Evolutionary conservation across 2,797 vertebrate genomes (phyloP).

Genomic region (Mycteria americana): DNA sequence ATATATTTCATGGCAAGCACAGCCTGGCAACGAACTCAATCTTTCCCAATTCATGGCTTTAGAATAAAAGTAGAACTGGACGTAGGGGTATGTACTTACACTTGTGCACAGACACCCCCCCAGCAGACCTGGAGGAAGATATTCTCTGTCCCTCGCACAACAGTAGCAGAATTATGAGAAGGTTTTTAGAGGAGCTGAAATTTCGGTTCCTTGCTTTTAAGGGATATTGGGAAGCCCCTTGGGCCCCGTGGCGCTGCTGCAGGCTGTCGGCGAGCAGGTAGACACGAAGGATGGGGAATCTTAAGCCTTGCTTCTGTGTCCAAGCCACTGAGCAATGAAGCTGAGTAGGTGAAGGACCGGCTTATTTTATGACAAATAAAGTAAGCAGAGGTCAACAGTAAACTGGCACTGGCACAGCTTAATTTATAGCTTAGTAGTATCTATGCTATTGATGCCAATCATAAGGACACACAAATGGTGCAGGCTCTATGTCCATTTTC

Average conservation of each 20-base stretch:
- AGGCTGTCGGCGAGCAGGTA: background rate
- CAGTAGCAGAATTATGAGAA: background rate
- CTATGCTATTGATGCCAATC: background rate
- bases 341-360: fast-evolving
- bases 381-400: background rate
- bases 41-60: background rate
- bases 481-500: background rate
- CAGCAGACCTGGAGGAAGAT: background rate
- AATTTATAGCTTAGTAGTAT: background rate
- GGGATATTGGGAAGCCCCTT: background rate
- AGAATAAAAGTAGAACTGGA: background rate
- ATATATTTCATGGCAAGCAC: background rate
- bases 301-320: background rate
- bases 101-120: fast-evolving
- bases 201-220: background rate
- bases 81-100: fast-evolving
- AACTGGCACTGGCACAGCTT: background rate
- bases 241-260: fast-evolving
- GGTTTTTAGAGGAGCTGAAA: background rate
- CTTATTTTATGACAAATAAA: background rate
- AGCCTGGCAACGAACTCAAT: background rate
- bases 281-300: background rate
- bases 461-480: background rate
- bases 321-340: background rate
- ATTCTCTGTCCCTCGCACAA: background rate